Evolutionary conservation across 2,888 invertebrate genomes (phyloP).

Genomic region (Hypsopygia costalis): DNA sequence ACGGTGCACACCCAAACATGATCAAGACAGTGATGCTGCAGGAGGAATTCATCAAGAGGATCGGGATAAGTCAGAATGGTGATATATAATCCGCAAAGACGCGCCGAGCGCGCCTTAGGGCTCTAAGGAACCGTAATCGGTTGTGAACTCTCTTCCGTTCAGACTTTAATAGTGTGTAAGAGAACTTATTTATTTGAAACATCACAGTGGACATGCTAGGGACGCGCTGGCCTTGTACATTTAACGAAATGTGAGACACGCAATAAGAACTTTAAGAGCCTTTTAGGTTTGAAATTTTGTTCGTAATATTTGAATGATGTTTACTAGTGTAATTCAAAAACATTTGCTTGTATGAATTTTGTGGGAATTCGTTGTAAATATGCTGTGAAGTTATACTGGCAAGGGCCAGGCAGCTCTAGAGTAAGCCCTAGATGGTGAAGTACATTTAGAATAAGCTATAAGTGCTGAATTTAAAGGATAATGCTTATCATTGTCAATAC

Average conservation of each 20-base stretch:
- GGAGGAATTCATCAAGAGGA: conserved; percentile 76
- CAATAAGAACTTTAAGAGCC: conserved; percentile 37
- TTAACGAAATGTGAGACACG: conserved; percentile 32
- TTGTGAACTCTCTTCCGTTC: conserved; percentile 75
- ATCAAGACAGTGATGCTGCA: conserved; percentile 77
- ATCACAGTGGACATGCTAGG: conserved; percentile 58
- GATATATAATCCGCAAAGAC: conserved; percentile 74
- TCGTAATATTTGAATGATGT: conserved; percentile 49
- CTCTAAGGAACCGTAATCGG: conserved; percentile 74
- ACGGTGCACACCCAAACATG: conserved; percentile 67
- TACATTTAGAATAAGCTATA: conserved; percentile 64
- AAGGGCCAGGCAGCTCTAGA: conserved; percentile 19
- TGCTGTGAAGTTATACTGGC: conserved; percentile 14
- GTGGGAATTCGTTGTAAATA: conserved; percentile 20
- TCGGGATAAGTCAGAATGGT: conserved; percentile 77
- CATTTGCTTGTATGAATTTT: conserved; percentile 26
- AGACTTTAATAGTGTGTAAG: conserved; percentile 73
- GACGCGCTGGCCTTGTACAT: conserved; percentile 41
- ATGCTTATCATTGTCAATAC: conserved; percentile 70
- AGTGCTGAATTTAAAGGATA: conserved; percentile 57
- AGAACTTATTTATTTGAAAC: conserved; percentile 73
- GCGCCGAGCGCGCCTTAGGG: conserved; percentile 77
- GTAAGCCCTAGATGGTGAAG: conserved; percentile 37
- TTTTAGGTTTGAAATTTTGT: conserved; percentile 43
- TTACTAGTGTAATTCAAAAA: conserved; percentile 57